Conservation (phyloP, 2,797 vertebrate genomes). For the Loris lydekkerianus region DNA sequence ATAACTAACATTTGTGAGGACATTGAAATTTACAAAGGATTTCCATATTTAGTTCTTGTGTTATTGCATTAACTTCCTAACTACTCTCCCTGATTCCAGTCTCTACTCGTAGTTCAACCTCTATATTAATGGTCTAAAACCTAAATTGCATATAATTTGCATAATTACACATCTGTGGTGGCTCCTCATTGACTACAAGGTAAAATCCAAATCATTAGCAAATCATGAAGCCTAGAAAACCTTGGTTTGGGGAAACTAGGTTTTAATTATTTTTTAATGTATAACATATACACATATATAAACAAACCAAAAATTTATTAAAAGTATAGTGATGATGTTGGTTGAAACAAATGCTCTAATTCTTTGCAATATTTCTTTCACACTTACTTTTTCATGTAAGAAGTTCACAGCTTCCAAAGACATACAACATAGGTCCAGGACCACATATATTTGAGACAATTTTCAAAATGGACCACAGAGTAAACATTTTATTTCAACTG, state of each 20-base stretch:
- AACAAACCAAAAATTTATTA: neutral
- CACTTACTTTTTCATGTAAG: neutral
- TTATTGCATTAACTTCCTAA: neutral
- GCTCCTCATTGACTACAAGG: neutral
- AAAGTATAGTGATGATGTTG: neutral
- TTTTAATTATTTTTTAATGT: neutral
- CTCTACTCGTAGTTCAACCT: neutral
- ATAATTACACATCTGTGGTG: neutral
- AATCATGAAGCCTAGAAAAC: neutral
- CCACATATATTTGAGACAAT: neutral
- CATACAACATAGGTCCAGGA: neutral
- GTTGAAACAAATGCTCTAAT: neutral
- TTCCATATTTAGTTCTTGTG: neutral
- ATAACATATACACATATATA: neutral
- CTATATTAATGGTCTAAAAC: neutral
- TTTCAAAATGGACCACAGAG: neutral
- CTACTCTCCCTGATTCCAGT: neutral
- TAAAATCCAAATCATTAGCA: neutral
- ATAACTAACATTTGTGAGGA: conserved; percentile 43
- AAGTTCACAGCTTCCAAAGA: neutral
- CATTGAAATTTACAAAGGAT: conserved; percentile 6
- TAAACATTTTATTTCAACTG: neutral
- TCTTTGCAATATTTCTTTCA: neutral
- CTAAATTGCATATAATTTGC: neutral
- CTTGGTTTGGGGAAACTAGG: neutral